Conservation (phyloP, 2,113 vertebrate genomes). For the Corythornis madagascariensis region DNA sequence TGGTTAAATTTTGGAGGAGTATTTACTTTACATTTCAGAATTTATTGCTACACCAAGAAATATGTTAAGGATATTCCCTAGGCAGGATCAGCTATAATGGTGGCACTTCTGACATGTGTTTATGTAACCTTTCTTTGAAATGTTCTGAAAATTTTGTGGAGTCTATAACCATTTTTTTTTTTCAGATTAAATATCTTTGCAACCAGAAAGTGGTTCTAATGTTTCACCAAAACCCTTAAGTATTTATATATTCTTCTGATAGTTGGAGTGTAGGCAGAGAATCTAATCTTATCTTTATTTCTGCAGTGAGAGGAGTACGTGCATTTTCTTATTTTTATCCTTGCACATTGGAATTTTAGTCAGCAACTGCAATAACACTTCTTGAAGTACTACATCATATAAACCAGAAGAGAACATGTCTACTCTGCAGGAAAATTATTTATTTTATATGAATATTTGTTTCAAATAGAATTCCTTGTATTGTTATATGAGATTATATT, state of each 20-base stretch:
- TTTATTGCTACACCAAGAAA: neutral
- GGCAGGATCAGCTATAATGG: neutral
- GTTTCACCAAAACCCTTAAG: neutral
- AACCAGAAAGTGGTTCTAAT: neutral
- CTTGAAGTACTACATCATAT: neutral
- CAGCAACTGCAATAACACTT: neutral
- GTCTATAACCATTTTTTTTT: neutral
- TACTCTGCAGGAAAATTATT: neutral
- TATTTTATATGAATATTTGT: neutral
- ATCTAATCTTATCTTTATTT: neutral
- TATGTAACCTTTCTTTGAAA: neutral
- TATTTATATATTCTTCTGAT: neutral
- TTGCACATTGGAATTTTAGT: neutral
- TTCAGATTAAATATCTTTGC: neutral
- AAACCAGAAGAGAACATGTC: neutral
- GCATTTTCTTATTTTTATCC: neutral
- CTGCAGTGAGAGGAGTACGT: neutral
- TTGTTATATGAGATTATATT: neutral
- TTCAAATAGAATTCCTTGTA: neutral
- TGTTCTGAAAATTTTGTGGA: neutral
- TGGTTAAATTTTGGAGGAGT: neutral
- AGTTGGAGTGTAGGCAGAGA: neutral
- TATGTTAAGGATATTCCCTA: neutral
- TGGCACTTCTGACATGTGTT: rapidly evolving
- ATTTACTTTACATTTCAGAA: neutral